Evolutionary conservation across 1,140 invertebrate species (phyloP).

Genomic region (Berghia stephanieae): DNA sequence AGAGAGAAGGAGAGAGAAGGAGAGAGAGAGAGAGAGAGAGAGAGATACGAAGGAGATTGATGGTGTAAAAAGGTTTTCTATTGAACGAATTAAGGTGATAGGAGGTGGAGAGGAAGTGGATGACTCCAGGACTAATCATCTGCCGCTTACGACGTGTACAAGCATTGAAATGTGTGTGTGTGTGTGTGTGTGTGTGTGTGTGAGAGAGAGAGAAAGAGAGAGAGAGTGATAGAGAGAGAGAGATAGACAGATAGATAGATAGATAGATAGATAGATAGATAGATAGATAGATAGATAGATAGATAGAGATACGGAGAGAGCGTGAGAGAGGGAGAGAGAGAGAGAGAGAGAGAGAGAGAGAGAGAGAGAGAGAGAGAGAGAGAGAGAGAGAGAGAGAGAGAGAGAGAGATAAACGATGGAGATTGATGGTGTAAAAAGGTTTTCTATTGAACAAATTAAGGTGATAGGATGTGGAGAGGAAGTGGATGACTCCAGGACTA

Average conservation of each 20-base stretch:
- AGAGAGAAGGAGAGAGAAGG: background rate
- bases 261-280: background rate
- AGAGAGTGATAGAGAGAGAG: too few species aligned
- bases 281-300: too few species aligned
- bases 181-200: slow-evolving; percentile 22
- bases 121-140: background rate
- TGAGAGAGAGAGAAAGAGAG: background rate
- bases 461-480: background rate
- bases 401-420: too few species aligned
- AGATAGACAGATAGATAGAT: too few species aligned
- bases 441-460: background rate
- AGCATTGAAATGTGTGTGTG: slow-evolving; percentile 9
- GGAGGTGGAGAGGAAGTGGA: background rate
- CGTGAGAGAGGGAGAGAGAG: too few species aligned
- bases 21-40: background rate
- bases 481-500: background rate
- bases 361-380: background rate
- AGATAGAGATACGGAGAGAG: too few species aligned
- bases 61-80: background rate
- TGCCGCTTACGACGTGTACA: background rate
- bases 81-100: background rate
- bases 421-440: too few species aligned
- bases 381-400: background rate
- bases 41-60: background rate
- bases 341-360: background rate